Evolutionary conservation across 2,888 invertebrate genomes (phyloP), one percentile per base, ranked within the genome.

Genomic region (Pyralis farinalis): DNA sequence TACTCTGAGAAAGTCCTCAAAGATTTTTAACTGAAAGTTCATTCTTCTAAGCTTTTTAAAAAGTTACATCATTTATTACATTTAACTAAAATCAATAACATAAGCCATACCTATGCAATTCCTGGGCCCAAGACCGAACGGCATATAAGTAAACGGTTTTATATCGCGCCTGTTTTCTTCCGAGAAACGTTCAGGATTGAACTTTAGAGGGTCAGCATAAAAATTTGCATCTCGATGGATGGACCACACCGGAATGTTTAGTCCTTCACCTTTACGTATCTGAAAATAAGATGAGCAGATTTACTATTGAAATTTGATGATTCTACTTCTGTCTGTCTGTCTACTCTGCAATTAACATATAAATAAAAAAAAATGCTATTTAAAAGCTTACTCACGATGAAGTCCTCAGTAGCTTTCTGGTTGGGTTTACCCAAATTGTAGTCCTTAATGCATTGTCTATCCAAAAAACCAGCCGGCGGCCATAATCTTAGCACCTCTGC

Each of bases 61-160:
- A 16, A 16, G 16, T 4, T 2, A 16, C 16, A 4, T 3, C 2
- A 16, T 16, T 34, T 9, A 3, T 22, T 7, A n/a, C 1, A 12
- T 22, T n/a, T n/a, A n/a, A n/a, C n/a, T n/a, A n/a, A n/a, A n/a
- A n/a, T n/a, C n/a, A n/a, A n/a, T n/a, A n/a, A n/a, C n/a, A n/a
- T n/a, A n/a, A n/a, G n/a, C n/a, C n/a, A n/a, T n/a, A 72, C 91
- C 92, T 40, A 92, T 90, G 53, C 92, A 93, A 55, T 79, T 91
- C 37, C 92, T 80, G 1, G 90, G 91, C 0, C 92, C 92, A 5
- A 74, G 29, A 0, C 91, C 91, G 40, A 91, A 92, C 0, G 91
- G 91, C 49, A 85, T 48, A 44, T 85, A 90, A 0, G 62, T 55
- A 21, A 62, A 62, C 0, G 69, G 64, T n/a, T 61, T 43, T 4